Percentiles rank a stretch among this genome's conserved stretches.
phyloP scores from a whole-genome alignment of 2,888 invertebrate genomes.

The Hydraecia micacea region DNA sequence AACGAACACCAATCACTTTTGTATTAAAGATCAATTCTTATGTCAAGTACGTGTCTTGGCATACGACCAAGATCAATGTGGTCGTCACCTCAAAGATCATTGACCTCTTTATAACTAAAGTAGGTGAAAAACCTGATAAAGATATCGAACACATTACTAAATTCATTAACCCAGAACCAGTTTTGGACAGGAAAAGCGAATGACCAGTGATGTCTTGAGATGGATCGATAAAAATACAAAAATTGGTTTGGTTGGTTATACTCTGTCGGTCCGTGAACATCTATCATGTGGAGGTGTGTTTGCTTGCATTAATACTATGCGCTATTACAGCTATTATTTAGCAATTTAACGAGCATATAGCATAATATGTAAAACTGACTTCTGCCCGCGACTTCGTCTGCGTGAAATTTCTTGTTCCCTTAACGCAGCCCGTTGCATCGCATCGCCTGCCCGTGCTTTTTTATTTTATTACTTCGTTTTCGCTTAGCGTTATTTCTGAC shows the following conservation, averaged over 20 bases:
- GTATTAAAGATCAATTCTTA: constrained; percentile 17
- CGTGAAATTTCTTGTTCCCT: neutral
- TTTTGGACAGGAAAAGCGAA: constrained; percentile 26
- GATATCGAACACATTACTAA: neutral
- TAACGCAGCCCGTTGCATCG: neutral
- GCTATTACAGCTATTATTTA: neutral
- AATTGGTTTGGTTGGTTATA: neutral
- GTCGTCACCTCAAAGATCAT: constrained; percentile 34
- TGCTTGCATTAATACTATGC: no score
- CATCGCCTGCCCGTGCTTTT: neutral
- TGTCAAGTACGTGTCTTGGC: constrained; percentile 28
- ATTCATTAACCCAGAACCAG: constrained; percentile 27
- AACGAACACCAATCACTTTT: constrained; percentile 26
- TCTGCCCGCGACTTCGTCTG: neutral
- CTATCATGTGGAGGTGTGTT: neutral
- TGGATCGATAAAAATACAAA: neutral
- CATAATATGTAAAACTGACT: no score
- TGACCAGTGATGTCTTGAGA: constrained; percentile 3
- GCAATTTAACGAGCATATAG: neutral
- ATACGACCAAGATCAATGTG: constrained; percentile 29
- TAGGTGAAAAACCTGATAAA: constrained; percentile 30
- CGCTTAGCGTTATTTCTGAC: neutral
- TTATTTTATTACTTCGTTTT: neutral
- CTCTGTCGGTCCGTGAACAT: neutral
- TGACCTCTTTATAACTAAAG: constrained; percentile 39